These are phyloP conservation scores for Conus betulinus DNA, from an alignment of 1,140 invertebrate genomes.

Conservation along the genomic window DNA sequence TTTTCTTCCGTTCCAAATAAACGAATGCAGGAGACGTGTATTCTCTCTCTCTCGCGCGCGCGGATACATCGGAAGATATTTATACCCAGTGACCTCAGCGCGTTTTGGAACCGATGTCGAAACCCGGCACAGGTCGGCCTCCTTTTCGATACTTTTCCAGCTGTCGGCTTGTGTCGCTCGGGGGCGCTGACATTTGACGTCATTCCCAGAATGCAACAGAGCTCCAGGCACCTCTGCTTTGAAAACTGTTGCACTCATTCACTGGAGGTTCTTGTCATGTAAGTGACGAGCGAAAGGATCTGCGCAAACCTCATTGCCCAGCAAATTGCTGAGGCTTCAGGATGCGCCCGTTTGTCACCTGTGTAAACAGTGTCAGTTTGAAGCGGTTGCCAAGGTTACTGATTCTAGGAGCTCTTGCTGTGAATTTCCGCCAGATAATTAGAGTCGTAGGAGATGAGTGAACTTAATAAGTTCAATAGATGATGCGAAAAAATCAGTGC, in stretches of 20 bases:
- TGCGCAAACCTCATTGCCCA: slow-evolving; percentile 1
- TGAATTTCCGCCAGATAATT: background rate
- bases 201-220: slow-evolving; percentile 13
- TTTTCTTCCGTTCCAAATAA: background rate
- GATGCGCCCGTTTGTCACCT: slow-evolving; percentile 1
- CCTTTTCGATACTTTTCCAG: slow-evolving; percentile 31
- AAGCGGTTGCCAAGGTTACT: background rate
- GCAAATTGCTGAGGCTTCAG: background rate
- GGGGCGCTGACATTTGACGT: slow-evolving; percentile 33
- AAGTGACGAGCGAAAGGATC: slow-evolving; percentile 11
- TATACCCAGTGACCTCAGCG: slow-evolving; percentile 13
- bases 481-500: too few relatives aligned
- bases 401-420: background rate
- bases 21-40: too few relatives aligned
- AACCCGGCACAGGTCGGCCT: slow-evolving; percentile 15
- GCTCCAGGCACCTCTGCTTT: background rate
- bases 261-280: background rate
- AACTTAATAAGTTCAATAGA: too few relatives aligned
- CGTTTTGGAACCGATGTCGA: background rate
- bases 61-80: background rate
- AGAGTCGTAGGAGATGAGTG: too few relatives aligned
- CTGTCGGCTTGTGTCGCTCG: slow-evolving; percentile 13
- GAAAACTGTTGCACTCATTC: slow-evolving; percentile 27
- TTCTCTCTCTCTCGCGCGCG: too few relatives aligned
- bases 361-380: background rate